A percentile compares a stretch with the other conserved stretches of the same genome.
phyloP scores from a whole-genome alignment of 2,888 invertebrate genomes.

The Pediacus dermestoides region DNA sequence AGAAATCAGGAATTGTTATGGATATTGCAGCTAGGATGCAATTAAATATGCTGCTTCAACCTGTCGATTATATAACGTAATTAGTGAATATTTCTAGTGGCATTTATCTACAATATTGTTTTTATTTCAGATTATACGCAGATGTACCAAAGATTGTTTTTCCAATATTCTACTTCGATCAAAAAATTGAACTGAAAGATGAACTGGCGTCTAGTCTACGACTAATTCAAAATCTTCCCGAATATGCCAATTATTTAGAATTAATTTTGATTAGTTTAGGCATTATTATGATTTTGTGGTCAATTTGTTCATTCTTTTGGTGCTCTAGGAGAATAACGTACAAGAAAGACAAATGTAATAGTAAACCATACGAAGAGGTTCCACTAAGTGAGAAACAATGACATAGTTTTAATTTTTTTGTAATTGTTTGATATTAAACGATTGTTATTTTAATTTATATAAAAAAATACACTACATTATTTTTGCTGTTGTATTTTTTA shows the following conservation, averaged over 20 bases:
- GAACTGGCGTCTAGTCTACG: conserved; percentile 56
- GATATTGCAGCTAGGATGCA: conserved; percentile 78
- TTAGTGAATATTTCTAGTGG: conserved; percentile 36
- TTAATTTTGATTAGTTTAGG: conserved; percentile 32
- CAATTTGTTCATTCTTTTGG: conserved; percentile 30
- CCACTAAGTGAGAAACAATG: conserved; percentile 22
- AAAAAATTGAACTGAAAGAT: conserved; percentile 59
- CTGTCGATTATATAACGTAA: conserved; percentile 62
- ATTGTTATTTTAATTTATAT: no score
- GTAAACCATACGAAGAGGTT: conserved; percentile 15
- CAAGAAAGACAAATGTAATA: conserved; percentile 11
- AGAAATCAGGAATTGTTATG: conserved; percentile 73
- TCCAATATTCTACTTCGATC: conserved; percentile 75
- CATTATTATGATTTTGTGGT: conserved; percentile 30
- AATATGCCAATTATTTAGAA: conserved; percentile 30
- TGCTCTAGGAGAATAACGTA: conserved; percentile 22
- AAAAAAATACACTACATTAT: no score
- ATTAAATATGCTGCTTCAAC: conserved; percentile 71
- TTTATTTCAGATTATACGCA: conserved; percentile 58
- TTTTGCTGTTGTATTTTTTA: no score
- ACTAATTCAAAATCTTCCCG: conserved; percentile 53
- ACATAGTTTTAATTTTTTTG: conserved; percentile 11
- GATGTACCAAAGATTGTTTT: conserved; percentile 64
- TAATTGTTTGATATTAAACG: no score
- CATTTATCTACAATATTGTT: conserved; percentile 5